A percentile compares a stretch with the other conserved stretches of the same genome.
These are phyloP conservation scores for Sinosuthora webbiana DNA, from an alignment of 2,113 vertebrate species.

Conservation along the genomic window DNA sequence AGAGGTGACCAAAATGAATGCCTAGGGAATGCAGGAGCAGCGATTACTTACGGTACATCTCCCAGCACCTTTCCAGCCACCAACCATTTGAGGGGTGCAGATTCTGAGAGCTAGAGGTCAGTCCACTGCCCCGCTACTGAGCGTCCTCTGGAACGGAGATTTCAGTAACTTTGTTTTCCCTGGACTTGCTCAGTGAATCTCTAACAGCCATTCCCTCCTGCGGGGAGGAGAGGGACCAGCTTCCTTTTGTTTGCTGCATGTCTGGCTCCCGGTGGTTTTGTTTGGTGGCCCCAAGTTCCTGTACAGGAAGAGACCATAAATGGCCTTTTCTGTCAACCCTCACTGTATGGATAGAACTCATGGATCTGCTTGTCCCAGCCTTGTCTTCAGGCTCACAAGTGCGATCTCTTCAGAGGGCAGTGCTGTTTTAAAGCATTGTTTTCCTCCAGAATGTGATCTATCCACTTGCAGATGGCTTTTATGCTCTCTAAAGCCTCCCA, in stretches of 20 bases:
- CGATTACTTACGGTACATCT: accelerated
- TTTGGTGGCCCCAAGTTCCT: neutral
- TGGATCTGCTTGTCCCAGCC: neutral
- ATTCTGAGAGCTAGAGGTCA: neutral
- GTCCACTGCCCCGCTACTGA: neutral
- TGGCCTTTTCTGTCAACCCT: neutral
- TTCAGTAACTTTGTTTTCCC: neutral
- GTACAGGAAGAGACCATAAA: neutral
- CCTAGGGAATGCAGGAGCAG: neutral
- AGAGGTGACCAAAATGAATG: neutral
- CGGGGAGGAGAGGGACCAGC: neutral
- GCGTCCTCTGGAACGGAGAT: neutral
- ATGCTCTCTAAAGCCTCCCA: conserved; percentile 1
- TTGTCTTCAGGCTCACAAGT: neutral
- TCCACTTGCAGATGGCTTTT: conserved; percentile 36
- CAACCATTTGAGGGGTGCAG: neutral
- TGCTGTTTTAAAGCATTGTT: neutral
- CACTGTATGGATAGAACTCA: neutral
- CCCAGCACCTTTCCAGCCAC: neutral
- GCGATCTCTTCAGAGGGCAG: neutral
- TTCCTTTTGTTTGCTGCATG: neutral
- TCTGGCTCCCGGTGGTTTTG: neutral
- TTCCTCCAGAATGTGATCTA: neutral
- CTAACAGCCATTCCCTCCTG: neutral
- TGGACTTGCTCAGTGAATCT: neutral